Base-by-base conservation (phyloP, 2,797 vertebrate species). In the Yasuhikotakia modesta region DNA sequence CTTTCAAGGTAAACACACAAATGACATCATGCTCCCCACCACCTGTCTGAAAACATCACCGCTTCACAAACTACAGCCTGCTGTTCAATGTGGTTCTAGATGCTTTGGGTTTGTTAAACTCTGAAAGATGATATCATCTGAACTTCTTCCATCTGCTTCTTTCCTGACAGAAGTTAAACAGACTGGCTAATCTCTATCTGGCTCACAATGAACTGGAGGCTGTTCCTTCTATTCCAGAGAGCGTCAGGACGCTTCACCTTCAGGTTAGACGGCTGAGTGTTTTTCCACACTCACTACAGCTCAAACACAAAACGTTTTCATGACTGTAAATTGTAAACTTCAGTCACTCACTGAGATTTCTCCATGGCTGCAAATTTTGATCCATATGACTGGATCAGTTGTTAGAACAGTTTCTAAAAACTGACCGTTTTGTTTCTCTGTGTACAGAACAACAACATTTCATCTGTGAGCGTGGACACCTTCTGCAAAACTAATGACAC, bases 401-500 rank as follows among this genome's bases (percentile, higher is more conserved):
- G n/a, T n/a, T n/a, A n/a, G n/a, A n/a, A n/a, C n/a, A n/a, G n/a
- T n/a, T n/a, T n/a, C n/a, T n/a, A n/a, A n/a, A n/a, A n/a, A n/a
- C n/a, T n/a, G n/a, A n/a, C n/a, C n/a, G n/a, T n/a, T n/a, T n/a
- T n/a, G n/a, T n/a, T n/a, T 86, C n/a, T 77, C 22, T 50, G 8
- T 57, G 50, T 89, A 32, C 89, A 99, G 97, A 95, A 96, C 90
- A 99, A 99, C 92, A 97, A 97, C 87, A 98, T 99, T 88, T 94
- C 95, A 5, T 91, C 92, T 0, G 91, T 99, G 88, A 96, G 89
- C 12, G 87, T 91, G 2, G 92, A 96, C 84, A 98, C 97, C 13
- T 99, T 99, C 93, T 99, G 97, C 90, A 97, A 93, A 88, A 92
- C 94, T 32, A 96, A 97, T 50, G 85, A 95, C 88, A 97, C 95